A percentile compares a stretch with the other conserved stretches of the same genome.
These are phyloP conservation scores for Cranoglanis bouderius DNA, from an alignment of 2,113 vertebrate species.

Conservation along the genomic window DNA sequence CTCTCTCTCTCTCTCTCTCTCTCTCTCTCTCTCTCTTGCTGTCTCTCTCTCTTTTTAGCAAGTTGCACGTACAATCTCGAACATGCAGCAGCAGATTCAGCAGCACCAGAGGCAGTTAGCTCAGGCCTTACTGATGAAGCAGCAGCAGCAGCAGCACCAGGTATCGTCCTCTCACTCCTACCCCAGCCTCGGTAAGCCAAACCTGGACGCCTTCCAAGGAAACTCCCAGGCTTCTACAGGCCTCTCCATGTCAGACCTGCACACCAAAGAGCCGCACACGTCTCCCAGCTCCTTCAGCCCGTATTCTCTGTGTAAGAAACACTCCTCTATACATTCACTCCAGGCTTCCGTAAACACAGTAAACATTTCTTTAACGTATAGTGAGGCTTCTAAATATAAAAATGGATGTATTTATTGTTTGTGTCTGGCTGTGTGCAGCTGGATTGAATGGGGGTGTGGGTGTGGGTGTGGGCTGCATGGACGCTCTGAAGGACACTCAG, in stretches of 20 bases:
- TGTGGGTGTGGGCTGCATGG: constrained; percentile 97
- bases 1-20: no score
- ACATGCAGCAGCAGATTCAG: constrained; percentile 99
- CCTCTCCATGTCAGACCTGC: constrained; percentile 90
- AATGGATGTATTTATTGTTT: background rate
- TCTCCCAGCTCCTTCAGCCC: constrained; percentile 91
- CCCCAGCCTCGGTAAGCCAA: constrained; percentile 87
- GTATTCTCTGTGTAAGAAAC: constrained; percentile 87
- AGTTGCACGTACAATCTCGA: constrained; percentile 99
- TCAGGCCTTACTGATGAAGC: constrained; percentile 97
- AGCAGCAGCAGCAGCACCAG: constrained; percentile 77
- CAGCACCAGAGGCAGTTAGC: constrained; percentile 99
- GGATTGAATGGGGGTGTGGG: constrained; percentile 95
- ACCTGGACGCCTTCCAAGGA: constrained; percentile 88
- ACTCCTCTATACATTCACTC: no score
- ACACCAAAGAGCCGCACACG: constrained; percentile 97
- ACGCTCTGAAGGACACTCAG: constrained; percentile 89
- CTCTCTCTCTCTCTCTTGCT: no score
- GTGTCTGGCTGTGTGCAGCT: constrained; percentile 67
- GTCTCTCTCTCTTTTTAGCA: no score
- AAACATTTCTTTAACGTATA: background rate
- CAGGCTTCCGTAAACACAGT: background rate
- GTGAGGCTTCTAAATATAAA: background rate
- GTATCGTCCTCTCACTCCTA: constrained; percentile 83
- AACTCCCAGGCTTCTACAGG: constrained; percentile 85